Base-by-base conservation (phyloP, 2,888 invertebrate genomes). In the Torymus tubicola region DNA sequence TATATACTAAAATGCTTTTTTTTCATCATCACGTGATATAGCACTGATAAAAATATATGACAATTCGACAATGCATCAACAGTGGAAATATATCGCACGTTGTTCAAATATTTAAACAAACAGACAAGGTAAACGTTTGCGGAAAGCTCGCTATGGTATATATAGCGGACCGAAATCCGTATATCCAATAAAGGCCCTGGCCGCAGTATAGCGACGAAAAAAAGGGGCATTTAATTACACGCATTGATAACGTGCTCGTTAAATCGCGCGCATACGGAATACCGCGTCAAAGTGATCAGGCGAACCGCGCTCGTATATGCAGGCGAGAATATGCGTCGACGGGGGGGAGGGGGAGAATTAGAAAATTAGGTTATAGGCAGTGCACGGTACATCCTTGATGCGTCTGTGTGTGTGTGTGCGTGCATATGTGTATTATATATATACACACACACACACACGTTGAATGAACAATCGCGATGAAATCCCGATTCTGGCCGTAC, bases 341-440 rank as follows among this genome's bases (percentile, higher is more conserved):
- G 8, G 42, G 31, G 31, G 5, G 31, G 4, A 1, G 74, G 67
- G 5, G 4, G 74, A 55, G 53, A 76, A 67, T 68, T 76, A 80
- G 75, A 80, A 71, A 76, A 80, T 80, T 50, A 68, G 75, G 61
- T 76, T 80, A 76, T 55, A n/a, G 68, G 10, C n/a, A 52, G 18
- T n/a, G 8, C 24, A 21, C 16, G 21, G 21, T 12, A 52, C 60
- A 8, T 42, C 42, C 42, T 1, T 42, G 42, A 42, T 42, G 42
- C 10, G 42, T 42, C 1, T 42, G 10, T 31, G 4, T 31, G 3
- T 31, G 4, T 42, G 0, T 42, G 10, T 31, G 4, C 4, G 3
- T 31, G 4, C 8, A 42, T 42, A 21, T 21, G 2, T 21, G 2
- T 21, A 21, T 21, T 2, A 21, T 2, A 21, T 2, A 21, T 2